Percentiles rank a stretch among this genome's conserved stretches.
Evolutionary conservation across 2,113 vertebrate species (phyloP).

Genomic region (Sus scrofa): T2T-Sscrofa CM000817.6:142718001-142718500

Average conservation of each 20-base stretch:
- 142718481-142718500: not conserved
- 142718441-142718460: not conserved
- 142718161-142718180: not conserved
- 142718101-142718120: not conserved
- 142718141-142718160: not conserved
- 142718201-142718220: not conserved
- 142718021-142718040: not conserved
- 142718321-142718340: not conserved
- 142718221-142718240: not conserved
- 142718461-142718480: not conserved
- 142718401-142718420: not conserved
- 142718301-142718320: not conserved
- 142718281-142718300: not conserved
- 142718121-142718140: conserved; percentile 10
- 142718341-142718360: not conserved
- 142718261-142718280: not conserved
- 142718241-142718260: not conserved
- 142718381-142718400: not conserved
- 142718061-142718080: not conserved
- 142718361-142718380: not conserved
- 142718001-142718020: not conserved
- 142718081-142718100: not conserved
- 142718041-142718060: not conserved
- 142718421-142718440: not conserved
- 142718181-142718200: conserved; percentile 30